A percentile compares a stretch with the other conserved stretches of the same genome.
Evolutionary conservation across 2,113 vertebrate species (phyloP).

Genomic region (Pedionomus torquatus): DNA sequence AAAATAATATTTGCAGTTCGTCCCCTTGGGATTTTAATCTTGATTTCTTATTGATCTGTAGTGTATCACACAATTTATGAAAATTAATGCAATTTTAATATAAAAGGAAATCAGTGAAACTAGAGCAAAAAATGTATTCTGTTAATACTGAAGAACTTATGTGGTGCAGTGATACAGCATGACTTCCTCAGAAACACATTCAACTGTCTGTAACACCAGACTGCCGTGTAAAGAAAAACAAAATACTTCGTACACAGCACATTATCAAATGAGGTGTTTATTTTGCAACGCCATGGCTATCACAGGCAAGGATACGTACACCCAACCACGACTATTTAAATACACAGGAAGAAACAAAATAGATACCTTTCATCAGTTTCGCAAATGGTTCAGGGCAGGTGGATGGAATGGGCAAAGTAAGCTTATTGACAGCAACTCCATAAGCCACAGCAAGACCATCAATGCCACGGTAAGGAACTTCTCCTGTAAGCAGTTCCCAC

Average conservation of each 20-base stretch:
- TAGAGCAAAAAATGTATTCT: not conserved
- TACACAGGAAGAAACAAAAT: not conserved
- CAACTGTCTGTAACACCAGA: not conserved
- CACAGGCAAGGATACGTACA: not conserved
- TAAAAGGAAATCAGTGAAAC: not conserved
- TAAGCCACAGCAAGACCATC: slow-evolving; percentile 96
- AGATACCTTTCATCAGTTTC: slow-evolving; percentile 95
- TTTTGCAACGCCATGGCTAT: not conserved
- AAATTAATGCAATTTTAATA: not conserved
- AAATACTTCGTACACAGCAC: not conserved
- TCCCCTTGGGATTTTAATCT: not conserved
- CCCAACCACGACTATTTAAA: not conserved
- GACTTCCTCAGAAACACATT: not conserved
- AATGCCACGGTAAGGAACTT: slow-evolving; percentile 95
- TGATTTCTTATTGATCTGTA: not conserved
- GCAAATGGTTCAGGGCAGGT: slow-evolving; percentile 95
- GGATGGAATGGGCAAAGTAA: slow-evolving; percentile 94
- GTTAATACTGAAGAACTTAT: not conserved
- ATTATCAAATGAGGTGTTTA: not conserved
- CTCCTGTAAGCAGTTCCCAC: slow-evolving; percentile 96
- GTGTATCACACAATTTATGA: not conserved
- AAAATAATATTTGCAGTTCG: not conserved
- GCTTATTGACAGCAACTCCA: slow-evolving; percentile 93
- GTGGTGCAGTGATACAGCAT: not conserved
- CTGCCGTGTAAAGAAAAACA: not conserved